These are phyloP conservation scores for Sminthurinus aureus DNA, from an alignment of 2,888 invertebrate genomes.

Conservation along the genomic window DNA sequence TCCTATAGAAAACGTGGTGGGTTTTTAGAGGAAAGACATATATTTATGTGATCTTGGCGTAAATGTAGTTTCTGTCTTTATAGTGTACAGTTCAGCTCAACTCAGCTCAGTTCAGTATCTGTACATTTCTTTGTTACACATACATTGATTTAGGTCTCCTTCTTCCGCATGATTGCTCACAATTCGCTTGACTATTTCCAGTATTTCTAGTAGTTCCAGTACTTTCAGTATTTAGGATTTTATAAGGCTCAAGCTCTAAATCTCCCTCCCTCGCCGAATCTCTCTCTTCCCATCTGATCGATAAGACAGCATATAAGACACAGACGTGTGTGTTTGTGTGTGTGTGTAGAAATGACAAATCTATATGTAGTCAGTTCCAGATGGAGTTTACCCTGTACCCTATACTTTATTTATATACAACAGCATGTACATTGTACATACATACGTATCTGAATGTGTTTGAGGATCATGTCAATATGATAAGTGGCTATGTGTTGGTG, in stretches of 20 bases:
- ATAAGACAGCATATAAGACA: no score
- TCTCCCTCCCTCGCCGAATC: no score
- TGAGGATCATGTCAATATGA: conserved; percentile 7
- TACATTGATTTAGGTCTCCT: not conserved
- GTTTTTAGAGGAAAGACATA: no score
- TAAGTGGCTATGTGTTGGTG: conserved; percentile 2
- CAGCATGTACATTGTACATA: not conserved
- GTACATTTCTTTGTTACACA: not conserved
- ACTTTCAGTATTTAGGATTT: no score
- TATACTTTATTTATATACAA: no score
- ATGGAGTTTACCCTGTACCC: not conserved
- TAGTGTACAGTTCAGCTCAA: not conserved
- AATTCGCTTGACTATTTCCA: no score
- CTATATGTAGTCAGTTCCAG: not conserved
- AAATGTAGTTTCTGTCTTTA: not conserved
- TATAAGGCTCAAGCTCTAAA: no score
- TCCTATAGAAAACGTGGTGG: no score
- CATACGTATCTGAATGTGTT: not conserved
- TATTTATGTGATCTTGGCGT: no score
- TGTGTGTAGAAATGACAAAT: not conserved
- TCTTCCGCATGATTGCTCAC: not conserved
- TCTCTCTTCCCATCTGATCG: no score
- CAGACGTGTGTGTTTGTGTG: no score
- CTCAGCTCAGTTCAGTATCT: not conserved
- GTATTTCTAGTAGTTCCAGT: no score